Evolutionary conservation across 92 coral and sea anemone genomes (phyloP).

Genomic region (Isaurus tuberculatus): DNA sequence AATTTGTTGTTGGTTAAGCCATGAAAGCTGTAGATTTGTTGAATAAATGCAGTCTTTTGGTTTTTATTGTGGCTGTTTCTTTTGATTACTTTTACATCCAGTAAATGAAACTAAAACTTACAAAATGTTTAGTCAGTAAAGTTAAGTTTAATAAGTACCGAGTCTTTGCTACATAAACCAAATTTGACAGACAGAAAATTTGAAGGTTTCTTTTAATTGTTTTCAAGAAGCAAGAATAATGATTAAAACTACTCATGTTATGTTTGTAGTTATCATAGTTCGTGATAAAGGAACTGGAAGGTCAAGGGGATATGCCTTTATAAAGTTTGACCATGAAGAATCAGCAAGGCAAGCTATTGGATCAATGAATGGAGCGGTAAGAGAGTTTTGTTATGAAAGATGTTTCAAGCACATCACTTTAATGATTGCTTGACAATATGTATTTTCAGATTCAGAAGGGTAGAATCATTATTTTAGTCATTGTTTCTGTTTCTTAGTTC

Average conservation of each 20-base stretch:
- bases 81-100: too few species aligned
- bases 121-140: too few species aligned
- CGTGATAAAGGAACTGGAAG: not conserved
- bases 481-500: too few species aligned
- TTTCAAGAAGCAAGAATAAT: not conserved
- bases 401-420: not conserved
- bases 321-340: constrained; percentile 39
- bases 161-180: not conserved
- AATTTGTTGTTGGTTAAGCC: constrained; percentile 1
- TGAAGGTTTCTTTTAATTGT: not conserved
- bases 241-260: not conserved
- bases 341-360: constrained; percentile 20
- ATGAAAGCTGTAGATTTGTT: not conserved
- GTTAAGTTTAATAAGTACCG: not conserved
- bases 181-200: not conserved
- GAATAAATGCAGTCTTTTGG: not conserved
- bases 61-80: too few species aligned
- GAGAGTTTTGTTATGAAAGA: not conserved
- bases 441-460: too few species aligned
- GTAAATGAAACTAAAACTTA: too few species aligned
- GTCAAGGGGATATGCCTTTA: constrained; percentile 33
- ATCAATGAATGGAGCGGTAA: constrained; percentile 37
- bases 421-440: not conserved
- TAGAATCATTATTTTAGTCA: too few species aligned
- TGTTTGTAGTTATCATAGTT: constrained; percentile 18